A percentile compares a stretch with the other conserved stretches of the same genome.
phyloP scores from a whole-genome alignment of 2,888 invertebrate species.

The Habroteleia sp. region DNA sequence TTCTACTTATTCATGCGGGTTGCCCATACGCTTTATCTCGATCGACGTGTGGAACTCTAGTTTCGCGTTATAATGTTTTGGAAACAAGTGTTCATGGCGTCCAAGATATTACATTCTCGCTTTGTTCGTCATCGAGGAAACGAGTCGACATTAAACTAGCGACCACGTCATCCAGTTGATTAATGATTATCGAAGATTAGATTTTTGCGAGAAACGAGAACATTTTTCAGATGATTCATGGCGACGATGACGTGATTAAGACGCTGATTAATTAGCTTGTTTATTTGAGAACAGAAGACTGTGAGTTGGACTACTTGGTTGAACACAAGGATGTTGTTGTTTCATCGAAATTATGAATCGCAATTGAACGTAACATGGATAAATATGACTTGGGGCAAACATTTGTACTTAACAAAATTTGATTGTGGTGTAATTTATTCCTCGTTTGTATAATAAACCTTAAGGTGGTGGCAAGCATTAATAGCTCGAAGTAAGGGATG shows the following conservation, averaged over 20 bases:
- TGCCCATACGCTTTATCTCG: constrained; percentile 26
- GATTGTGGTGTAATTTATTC: constrained; percentile 34
- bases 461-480: constrained; percentile 31
- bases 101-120: background rate
- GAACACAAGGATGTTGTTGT: too few relatives aligned
- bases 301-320: too few relatives aligned
- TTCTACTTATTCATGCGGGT: constrained; percentile 24
- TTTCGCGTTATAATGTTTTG: constrained; percentile 45
- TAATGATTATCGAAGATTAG: background rate
- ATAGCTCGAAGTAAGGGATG: constrained; percentile 43
- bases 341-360: too few relatives aligned
- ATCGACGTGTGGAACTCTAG: too few relatives aligned
- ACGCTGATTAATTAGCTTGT: background rate
- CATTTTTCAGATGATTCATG: background rate
- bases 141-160: background rate
- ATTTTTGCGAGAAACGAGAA: constrained; percentile 2
- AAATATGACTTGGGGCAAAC: constrained; percentile 17
- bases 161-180: background rate
- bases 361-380: constrained; percentile 7
- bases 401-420: constrained; percentile 32
- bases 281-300: background rate
- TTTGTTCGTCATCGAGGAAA: background rate
- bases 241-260: too few relatives aligned
- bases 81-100: constrained; percentile 14
- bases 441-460: constrained; percentile 6